A percentile compares a stretch with the other conserved stretches of the same genome.
Conservation (phyloP, 2,797 vertebrate genomes). For the Emys orbicularis region DNA sequence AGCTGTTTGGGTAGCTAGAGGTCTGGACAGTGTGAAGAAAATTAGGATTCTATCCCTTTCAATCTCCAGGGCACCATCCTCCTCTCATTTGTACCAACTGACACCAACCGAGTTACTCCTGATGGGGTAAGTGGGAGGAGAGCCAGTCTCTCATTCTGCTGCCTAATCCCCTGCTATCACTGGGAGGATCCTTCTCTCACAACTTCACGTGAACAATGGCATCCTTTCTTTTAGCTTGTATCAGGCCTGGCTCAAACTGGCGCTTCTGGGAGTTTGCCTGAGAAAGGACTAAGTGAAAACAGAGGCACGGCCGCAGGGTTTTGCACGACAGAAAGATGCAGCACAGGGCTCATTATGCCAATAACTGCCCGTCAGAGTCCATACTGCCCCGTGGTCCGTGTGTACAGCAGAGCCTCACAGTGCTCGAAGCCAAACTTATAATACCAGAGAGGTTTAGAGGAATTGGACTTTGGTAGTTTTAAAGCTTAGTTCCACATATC, state of each 20-base stretch:
- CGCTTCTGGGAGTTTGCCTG: neutral
- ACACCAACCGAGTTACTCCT: neutral
- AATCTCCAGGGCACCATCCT: neutral
- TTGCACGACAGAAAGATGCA: neutral
- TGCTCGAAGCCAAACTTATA: neutral
- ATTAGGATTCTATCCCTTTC: neutral
- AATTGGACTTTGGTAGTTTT: neutral
- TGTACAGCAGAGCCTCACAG: neutral
- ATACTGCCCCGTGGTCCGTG: neutral
- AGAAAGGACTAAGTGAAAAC: neutral
- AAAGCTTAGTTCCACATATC: neutral
- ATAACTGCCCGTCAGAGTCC: neutral
- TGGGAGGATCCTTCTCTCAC: rapidly evolving
- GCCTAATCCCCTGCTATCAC: rapidly evolving
- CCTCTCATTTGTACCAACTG: rapidly evolving
- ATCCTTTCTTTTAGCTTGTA: neutral
- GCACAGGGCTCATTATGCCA: neutral
- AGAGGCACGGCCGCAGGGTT: neutral
- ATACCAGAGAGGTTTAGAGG: neutral
- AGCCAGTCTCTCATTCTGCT: neutral
- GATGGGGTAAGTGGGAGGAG: neutral
- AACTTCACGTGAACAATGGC: neutral
- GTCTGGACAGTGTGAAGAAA: neutral
- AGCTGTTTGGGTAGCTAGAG: neutral
- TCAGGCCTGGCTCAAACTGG: neutral